Conservation (phyloP, 2,797 vertebrate genomes). For the Tolypeutes matacus region DNA sequence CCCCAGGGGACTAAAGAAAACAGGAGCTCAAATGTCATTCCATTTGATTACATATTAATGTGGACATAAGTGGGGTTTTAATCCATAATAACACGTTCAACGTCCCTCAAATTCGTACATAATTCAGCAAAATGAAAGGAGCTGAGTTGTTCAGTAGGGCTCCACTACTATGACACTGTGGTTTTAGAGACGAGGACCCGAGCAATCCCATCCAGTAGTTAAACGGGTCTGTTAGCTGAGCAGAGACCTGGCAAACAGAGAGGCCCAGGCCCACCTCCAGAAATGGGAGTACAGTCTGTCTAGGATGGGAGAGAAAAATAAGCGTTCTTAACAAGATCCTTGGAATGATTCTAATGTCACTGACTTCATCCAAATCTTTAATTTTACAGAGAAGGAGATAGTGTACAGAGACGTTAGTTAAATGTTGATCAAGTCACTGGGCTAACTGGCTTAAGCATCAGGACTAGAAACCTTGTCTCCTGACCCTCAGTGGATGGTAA, state of each 20-base stretch:
- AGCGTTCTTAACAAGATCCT: background rate
- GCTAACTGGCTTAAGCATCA: background rate
- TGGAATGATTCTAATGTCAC: background rate
- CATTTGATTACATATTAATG: background rate
- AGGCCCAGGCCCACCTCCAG: background rate
- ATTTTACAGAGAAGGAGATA: background rate
- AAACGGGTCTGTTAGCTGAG: background rate
- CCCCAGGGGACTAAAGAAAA: constrained; percentile 13
- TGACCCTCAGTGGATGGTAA: background rate
- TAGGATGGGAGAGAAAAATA: background rate
- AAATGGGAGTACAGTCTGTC: background rate
- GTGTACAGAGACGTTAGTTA: background rate
- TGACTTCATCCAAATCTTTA: background rate
- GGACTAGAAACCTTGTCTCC: background rate
- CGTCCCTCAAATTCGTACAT: background rate
- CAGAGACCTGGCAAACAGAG: background rate
- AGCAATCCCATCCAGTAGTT: background rate
- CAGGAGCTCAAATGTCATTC: background rate
- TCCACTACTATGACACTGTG: background rate
- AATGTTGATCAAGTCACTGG: background rate
- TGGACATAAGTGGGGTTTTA: background rate
- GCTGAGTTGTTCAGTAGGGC: background rate
- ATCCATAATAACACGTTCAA: background rate
- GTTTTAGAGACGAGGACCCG: background rate
- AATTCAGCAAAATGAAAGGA: background rate